phyloP scores from a whole-genome alignment of 2,797 vertebrate species.

The Acropternis orthonyx region DNA sequence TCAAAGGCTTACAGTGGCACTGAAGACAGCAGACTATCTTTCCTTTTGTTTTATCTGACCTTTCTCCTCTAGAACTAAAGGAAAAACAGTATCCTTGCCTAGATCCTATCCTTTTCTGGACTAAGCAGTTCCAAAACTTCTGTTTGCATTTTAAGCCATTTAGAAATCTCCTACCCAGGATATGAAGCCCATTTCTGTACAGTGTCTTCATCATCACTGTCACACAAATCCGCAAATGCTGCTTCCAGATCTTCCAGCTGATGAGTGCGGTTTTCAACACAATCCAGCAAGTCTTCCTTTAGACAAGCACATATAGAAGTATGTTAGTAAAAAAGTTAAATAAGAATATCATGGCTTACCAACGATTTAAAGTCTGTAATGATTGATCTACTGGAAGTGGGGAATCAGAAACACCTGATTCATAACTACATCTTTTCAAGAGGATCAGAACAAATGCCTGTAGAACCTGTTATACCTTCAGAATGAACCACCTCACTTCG shows the following conservation, averaged over 20 bases:
- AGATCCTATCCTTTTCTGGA: background rate
- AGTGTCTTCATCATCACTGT: conserved; percentile 86
- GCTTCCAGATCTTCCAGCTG: conserved; percentile 95
- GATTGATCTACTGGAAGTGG: background rate
- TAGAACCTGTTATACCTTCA: background rate
- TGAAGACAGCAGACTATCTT: background rate
- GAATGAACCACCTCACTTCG: background rate
- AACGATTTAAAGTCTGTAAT: background rate
- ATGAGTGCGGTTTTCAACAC: conserved; percentile 85
- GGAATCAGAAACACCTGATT: background rate
- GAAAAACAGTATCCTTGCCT: background rate
- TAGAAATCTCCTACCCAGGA: conserved; percentile 79
- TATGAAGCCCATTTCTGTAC: conserved; percentile 83
- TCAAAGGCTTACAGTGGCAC: background rate
- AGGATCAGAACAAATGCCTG: background rate
- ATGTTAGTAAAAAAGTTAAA: background rate
- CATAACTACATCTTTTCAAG: background rate
- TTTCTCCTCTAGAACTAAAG: background rate
- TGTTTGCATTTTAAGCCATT: background rate
- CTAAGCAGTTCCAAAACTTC: background rate
- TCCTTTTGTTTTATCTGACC: background rate
- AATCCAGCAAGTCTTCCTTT: conserved; percentile 82
- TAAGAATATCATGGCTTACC: background rate
- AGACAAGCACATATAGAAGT: conserved; percentile 5
- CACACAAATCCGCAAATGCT: conserved; percentile 90